A percentile compares a stretch with the other conserved stretches of the same genome.
Evolutionary conservation across 2,113 vertebrate species (phyloP).

Genomic region (Trogon surrucura): DNA sequence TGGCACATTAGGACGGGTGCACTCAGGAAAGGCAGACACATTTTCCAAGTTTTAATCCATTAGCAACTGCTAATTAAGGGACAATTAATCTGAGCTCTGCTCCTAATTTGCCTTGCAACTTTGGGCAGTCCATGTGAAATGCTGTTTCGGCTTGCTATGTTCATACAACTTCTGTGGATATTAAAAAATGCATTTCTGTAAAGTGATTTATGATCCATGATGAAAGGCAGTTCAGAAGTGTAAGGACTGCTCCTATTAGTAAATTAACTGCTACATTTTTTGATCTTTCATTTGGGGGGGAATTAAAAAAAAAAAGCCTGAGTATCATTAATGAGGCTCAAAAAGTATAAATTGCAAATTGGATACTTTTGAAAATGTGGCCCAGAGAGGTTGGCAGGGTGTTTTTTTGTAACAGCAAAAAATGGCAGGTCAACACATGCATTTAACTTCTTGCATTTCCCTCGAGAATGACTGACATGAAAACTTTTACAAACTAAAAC

Average conservation of each 20-base stretch:
- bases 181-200: slow-evolving; percentile 14
- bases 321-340: slow-evolving; percentile 6
- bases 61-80: slow-evolving; percentile 22
- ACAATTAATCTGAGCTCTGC: slow-evolving; percentile 17
- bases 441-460: neutral
- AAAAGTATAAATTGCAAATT: slow-evolving; percentile 30
- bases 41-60: slow-evolving; percentile 16
- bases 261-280: slow-evolving; percentile 49
- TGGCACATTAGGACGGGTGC: neutral
- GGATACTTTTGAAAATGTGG: neutral
- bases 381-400: neutral
- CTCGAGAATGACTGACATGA: neutral
- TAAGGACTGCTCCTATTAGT: slow-evolving; percentile 29
- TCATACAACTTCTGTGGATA: neutral
- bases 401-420: neutral
- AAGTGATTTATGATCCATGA: slow-evolving; percentile 39
- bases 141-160: neutral
- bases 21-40: neutral
- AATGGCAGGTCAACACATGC: neutral
- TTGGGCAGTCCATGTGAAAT: neutral
- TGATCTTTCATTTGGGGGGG: slow-evolving; percentile 12
- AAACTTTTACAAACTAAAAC: slow-evolving; percentile 22
- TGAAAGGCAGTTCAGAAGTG: slow-evolving; percentile 37
- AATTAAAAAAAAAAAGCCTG: no score
- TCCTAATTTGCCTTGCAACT: slow-evolving; percentile 8